phyloP scores from a whole-genome alignment of 2,113 vertebrate species.

The Lipotes vexillifer region DNA sequence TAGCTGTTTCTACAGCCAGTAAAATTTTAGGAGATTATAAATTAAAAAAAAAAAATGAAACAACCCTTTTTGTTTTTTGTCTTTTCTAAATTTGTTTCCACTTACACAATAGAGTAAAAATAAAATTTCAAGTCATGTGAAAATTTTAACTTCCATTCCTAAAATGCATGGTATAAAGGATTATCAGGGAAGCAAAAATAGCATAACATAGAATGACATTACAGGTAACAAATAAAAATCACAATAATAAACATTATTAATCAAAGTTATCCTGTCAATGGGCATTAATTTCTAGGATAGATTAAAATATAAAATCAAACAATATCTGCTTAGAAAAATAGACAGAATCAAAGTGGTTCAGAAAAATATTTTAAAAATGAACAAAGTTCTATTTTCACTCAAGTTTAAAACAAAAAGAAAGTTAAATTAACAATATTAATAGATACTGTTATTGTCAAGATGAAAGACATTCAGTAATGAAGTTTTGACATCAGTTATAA shows the following conservation, averaged over 20 bases:
- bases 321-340: neutral
- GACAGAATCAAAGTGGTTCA: neutral
- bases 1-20: neutral
- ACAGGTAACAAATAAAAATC: neutral
- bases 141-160: neutral
- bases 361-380: neutral
- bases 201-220: neutral
- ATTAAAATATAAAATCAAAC: neutral
- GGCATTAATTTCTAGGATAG: neutral
- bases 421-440: neutral
- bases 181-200: neutral
- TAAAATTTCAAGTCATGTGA: neutral
- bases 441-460: neutral
- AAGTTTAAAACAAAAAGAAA: neutral
- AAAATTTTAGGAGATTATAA: slow-evolving; percentile 46
- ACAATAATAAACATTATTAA: neutral
- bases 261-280: neutral
- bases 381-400: neutral
- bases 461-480: neutral
- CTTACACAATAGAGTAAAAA: neutral
- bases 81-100: neutral
- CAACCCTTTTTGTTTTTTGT: neutral
- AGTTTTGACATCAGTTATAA: neutral
- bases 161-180: neutral
- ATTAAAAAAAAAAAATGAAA: neutral